phyloP scores from a whole-genome alignment of 2,888 invertebrate genomes.

The Sarcophaga rosellei region DNA sequence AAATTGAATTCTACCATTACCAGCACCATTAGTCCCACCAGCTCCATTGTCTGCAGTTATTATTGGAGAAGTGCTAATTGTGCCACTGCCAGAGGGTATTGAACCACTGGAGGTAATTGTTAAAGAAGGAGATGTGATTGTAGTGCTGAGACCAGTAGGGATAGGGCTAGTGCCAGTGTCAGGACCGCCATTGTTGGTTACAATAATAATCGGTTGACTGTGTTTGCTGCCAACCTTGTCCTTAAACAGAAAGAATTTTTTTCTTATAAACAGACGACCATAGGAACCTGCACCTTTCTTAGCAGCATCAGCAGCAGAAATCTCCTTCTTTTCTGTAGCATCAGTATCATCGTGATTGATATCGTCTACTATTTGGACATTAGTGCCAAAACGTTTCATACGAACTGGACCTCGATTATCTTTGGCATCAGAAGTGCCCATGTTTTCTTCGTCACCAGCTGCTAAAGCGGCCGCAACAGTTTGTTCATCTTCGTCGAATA shows the following conservation, averaged over 20 bases:
- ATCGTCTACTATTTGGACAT: neutral
- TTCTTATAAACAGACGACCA: conserved; percentile 77
- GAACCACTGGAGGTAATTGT: conserved; percentile 70
- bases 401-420: conserved; percentile 68
- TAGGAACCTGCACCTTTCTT: conserved; percentile 74
- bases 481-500: conserved; percentile 70
- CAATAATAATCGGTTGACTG: conserved; percentile 76
- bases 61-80: conserved; percentile 55
- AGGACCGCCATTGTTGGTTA: conserved; percentile 70
- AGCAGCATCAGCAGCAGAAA: neutral
- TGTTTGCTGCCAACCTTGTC: conserved; percentile 73
- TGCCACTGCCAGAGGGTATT: conserved; percentile 69
- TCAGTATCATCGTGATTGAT: conserved; percentile 22
- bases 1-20: conserved; percentile 53
- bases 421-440: conserved; percentile 72
- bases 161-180: neutral
- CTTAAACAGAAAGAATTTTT: conserved; percentile 72
- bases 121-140: conserved; percentile 59
- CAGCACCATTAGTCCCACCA: neutral
- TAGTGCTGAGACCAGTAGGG: conserved; percentile 61
- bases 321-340: neutral
- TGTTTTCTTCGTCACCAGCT: conserved; percentile 73
- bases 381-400: conserved; percentile 73
- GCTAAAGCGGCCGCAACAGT: conserved; percentile 71
- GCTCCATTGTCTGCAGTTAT: conserved; percentile 49